Evolutionary conservation across 30 jellyfish, hydroid and myxozoan genomes (phyloP), one percentile per base, ranked within the genome.

Genomic region (Turritopsis rubra): DNA sequence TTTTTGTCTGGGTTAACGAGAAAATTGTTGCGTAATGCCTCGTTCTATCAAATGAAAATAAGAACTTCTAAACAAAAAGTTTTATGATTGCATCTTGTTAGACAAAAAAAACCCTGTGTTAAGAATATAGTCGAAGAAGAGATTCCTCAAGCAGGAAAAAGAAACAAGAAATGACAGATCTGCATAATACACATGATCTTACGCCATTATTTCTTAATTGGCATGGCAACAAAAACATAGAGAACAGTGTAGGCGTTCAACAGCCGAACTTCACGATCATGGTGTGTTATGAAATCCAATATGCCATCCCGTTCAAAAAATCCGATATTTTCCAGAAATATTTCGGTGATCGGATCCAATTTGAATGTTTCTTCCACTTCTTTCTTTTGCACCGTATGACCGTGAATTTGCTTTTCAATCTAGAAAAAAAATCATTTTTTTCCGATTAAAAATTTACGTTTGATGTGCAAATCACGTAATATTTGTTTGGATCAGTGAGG

Each of bases 311-410:
- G 9, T 68, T 68, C 77, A 68, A 68, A n/a, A 27, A 68, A 68
- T 68, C 77, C 77, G 19, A 68, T 68, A 27, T 68, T 68, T 27
- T 68, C 30, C 19, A 68, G 30, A 68, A 68, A 68, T 16, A 68
- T 23, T 68, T 68, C 77, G 30, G 77, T 68, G 77, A 27, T n/a
- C 30, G 77, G 77, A 68, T 68, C 77, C 28, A n/a, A n/a, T 19
- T n/a, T n/a, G 19, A 68, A 68, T 27, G 30, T 27, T 23, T 27
- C 30, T 19, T 68, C 30, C 77, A 68, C 30, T 68, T 23, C 28
- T 27, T 68, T 68, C 21, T 68, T 68, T 27, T 16, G 30, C 17
- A 27, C 30, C 9, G 28, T 16, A n/a, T 68, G 31, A 8, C 77
- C 77, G 21, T 68, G 77, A n/a, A 68, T 23, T 19, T 68, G 77